Conservation (phyloP, 2,113 vertebrate genomes). For the Progne subis region DNA sequence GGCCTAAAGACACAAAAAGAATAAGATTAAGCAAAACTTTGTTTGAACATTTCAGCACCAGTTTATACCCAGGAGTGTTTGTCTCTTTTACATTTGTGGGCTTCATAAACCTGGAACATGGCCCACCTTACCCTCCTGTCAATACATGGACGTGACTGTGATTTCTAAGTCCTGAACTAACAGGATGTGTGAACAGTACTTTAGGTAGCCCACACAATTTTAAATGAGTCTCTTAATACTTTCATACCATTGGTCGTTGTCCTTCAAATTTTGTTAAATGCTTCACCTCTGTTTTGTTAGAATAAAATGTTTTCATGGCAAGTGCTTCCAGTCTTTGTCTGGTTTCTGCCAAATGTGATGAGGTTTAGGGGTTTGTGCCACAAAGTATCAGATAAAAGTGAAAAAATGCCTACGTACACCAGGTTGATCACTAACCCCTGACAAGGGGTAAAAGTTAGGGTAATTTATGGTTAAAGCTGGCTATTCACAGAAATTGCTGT, state of each 20-base stretch:
- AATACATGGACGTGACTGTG: rapidly evolving
- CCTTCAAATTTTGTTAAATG: neutral
- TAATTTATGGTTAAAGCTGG: neutral
- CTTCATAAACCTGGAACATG: neutral
- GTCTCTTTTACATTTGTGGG: neutral
- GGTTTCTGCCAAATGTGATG: neutral
- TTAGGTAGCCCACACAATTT: neutral
- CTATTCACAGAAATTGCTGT: neutral
- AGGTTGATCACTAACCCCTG: neutral
- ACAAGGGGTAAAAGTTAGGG: neutral
- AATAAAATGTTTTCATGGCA: neutral
- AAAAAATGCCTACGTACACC: neutral
- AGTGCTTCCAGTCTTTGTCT: neutral
- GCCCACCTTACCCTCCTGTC: neutral
- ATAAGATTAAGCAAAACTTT: neutral
- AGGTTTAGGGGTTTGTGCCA: neutral
- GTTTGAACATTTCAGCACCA: neutral
- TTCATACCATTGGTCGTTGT: neutral
- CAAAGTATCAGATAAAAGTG: neutral
- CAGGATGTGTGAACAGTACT: neutral
- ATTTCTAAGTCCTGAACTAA: neutral
- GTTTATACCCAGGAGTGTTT: neutral
- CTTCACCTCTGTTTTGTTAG: neutral
- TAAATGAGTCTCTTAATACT: neutral
- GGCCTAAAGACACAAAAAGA: conserved; percentile 74